Evolutionary conservation across 2,113 vertebrate genomes (phyloP).

Genomic region (Pterocles gutturalis): DNA sequence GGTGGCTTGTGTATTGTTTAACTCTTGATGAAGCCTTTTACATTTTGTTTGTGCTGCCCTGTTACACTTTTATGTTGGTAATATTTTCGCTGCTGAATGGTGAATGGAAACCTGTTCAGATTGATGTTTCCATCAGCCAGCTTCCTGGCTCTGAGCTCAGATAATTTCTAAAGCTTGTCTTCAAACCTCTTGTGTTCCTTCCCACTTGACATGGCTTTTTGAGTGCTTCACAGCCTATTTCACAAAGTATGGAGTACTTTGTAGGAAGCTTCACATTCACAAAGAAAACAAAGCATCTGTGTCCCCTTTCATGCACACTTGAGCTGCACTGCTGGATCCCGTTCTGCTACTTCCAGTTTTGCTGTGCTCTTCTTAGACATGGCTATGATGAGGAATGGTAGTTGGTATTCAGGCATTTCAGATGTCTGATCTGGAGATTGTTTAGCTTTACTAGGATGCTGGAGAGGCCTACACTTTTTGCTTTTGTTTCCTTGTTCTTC

Average conservation of each 20-base stretch:
- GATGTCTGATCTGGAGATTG: background rate
- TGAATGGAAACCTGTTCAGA: background rate
- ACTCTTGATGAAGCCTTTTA: background rate
- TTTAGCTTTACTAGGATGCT: background rate
- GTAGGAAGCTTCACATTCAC: background rate
- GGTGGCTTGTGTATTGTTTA: background rate
- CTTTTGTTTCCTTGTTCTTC: background rate
- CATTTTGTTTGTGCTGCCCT: background rate
- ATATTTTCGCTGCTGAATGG: background rate
- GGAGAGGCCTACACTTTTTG: background rate
- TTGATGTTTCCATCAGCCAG: fast-evolving
- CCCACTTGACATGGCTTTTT: background rate
- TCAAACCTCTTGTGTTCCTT: background rate
- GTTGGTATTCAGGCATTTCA: background rate
- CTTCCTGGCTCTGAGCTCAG: background rate
- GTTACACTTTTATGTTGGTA: background rate
- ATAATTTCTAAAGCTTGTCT: background rate
- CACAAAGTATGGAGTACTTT: background rate
- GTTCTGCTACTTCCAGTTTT: background rate
- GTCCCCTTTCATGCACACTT: background rate
- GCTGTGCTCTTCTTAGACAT: background rate
- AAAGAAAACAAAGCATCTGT: background rate
- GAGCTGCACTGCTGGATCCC: background rate
- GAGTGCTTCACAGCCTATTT: background rate
- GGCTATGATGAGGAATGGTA: background rate